Base-by-base conservation (phyloP, 2,797 vertebrate genomes). In the Carcharodon carcharias region DNA sequence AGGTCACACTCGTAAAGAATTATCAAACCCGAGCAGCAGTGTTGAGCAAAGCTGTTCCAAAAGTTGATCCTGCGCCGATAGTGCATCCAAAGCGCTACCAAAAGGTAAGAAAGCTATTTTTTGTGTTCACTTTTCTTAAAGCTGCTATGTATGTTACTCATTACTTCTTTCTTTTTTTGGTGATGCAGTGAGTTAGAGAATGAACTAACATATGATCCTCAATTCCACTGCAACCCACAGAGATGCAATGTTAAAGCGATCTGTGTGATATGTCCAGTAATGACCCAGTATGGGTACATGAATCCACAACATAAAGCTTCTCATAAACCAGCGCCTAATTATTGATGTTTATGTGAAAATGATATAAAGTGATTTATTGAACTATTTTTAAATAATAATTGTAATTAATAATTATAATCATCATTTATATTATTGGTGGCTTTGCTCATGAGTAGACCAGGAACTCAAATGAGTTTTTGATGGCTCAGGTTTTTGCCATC, bases 31-130 rank as follows among this genome's bases (percentile, higher is more conserved):
- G 97, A 31, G 98, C 98, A 31, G 96, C 98, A 0, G n/a, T 98
- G 11, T 97, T 98, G 95, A 96, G 98, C 63, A 98, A 97, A 87
- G 97, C 97, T 35, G 97, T 96, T 0, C 97, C 95, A 0, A 97
- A 97, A 0, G 96, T 96, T 58, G 97, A 97, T 96, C 95, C 97
- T 40, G 97, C 97, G 0, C 97, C 98, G 31, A 97, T 97, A 94
- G 98, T 98, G 98, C 98, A 97, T 45, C 97, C 98, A 56, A 97
- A 97, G 0, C 97, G 93, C 96, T 98, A 98, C 4, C 97, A 98
- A 97, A 98, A 98, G 98, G 98, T 99, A 97, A 0, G 96, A 96
- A 35, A 82, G 18, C 0, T 0, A 31, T 31, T 77, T 56, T 58
- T 73, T 77, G 31, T n/a, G 16, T 95, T 58, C 5, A 16, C 4